Evolutionary conservation across 2,888 invertebrate species (phyloP).

Genomic region (Omphaloscelis lunosa): DNA sequence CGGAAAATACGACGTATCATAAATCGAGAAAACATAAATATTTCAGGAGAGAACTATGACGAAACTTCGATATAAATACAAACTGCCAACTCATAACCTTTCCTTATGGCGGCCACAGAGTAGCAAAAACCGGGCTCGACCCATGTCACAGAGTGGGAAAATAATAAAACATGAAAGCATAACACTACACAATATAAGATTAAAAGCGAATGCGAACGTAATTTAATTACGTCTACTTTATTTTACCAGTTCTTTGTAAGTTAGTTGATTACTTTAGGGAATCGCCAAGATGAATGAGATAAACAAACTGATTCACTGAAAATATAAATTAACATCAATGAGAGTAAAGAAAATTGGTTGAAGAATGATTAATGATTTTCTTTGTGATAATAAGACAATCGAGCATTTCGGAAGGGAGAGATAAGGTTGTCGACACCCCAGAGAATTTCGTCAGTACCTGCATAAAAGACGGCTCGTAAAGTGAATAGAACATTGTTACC

Average conservation of each 20-base stretch:
- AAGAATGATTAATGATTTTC: conserved; percentile 64
- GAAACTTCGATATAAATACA: conserved; percentile 35
- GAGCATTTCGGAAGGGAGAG: conserved; percentile 30
- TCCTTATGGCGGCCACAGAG: conserved; percentile 12
- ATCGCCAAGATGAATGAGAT: conserved; percentile 75
- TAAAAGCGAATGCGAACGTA: conserved; percentile 63
- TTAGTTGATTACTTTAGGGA: conserved; percentile 78
- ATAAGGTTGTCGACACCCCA: conserved; percentile 35
- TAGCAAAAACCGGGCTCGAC: conserved; percentile 51
- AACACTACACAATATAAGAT: conserved; percentile 67
- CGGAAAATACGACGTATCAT: conserved; percentile 11
- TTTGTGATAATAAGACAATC: conserved; percentile 57
- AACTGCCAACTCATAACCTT: conserved; percentile 49
- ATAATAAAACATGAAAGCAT: conserved; percentile 59
- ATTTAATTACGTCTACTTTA: conserved; percentile 73
- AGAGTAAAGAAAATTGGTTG: conserved; percentile 58
- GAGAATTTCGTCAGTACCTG: conserved; percentile 46
- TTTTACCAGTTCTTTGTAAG: conserved; percentile 75
- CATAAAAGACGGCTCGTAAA: conserved; percentile 32
- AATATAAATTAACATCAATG: conserved; percentile 69
- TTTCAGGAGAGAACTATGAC: conserved; percentile 29
- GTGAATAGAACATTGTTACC: conserved; percentile 49
- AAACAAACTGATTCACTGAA: conserved; percentile 71
- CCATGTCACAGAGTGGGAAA: conserved; percentile 49
- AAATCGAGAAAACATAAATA: conserved; percentile 27